A percentile compares a stretch with the other conserved stretches of the same genome.
Evolutionary conservation across 2,888 invertebrate genomes (phyloP).

Genomic region (Pollenia labialis): DNA sequence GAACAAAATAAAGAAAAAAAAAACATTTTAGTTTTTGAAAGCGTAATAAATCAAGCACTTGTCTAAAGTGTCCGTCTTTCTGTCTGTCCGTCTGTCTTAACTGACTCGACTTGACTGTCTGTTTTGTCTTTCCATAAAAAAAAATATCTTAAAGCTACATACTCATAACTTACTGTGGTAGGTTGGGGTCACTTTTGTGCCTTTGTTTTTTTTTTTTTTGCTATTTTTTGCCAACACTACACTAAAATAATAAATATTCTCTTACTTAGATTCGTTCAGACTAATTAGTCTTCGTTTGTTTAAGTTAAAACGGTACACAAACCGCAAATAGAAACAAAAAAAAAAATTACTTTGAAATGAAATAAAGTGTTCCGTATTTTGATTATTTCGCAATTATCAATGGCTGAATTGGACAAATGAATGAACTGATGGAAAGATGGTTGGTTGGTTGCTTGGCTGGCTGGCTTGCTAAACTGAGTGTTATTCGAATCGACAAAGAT

Average conservation of each 20-base stretch:
- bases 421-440: neutral
- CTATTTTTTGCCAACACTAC: conserved; percentile 3
- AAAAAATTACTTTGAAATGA: conserved; percentile 2
- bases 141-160: conserved; percentile 40
- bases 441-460: neutral
- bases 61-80: conserved; percentile 59
- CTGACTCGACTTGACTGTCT: conserved; percentile 32
- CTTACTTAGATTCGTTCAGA: conserved; percentile 66
- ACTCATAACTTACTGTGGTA: conserved; percentile 52
- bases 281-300: conserved; percentile 66
- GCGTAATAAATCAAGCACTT: conserved; percentile 75
- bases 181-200: conserved; percentile 57
- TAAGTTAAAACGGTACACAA: conserved; percentile 24
- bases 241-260: conserved; percentile 55
- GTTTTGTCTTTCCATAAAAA: conserved; percentile 12
- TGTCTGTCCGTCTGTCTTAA: conserved; percentile 2
- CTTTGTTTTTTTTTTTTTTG: neutral
- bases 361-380: conserved; percentile 63
- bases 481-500: neutral
- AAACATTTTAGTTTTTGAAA: conserved; percentile 69
- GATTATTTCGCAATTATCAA: conserved; percentile 63
- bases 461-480: neutral
- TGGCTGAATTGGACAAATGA: conserved; percentile 22
- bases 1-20: conserved; percentile 1
- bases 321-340: neutral